Conservation (phyloP, 2,888 invertebrate genomes). For the Cerastis leucographa region DNA sequence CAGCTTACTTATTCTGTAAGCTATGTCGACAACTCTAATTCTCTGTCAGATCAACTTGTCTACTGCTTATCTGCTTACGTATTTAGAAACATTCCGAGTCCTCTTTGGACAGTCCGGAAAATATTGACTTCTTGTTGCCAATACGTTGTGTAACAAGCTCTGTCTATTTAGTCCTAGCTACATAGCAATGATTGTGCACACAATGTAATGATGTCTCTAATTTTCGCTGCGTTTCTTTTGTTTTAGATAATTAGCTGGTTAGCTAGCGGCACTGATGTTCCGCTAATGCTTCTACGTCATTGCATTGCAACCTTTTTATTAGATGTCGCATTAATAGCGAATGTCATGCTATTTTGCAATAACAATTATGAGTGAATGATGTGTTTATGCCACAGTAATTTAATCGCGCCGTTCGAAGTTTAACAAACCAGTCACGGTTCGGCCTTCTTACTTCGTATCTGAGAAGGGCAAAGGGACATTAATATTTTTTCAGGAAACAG, state of each 20-base stretch:
- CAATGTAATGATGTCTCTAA: constrained; percentile 19
- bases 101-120: not conserved
- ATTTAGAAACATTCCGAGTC: not conserved
- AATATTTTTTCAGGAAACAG: constrained; percentile 7
- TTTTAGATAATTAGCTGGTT: constrained; percentile 2
- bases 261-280: constrained; percentile 26
- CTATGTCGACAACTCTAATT: no score
- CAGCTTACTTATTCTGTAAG: no score
- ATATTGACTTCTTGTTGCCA: no score
- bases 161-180: not conserved
- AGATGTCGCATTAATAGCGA: constrained; percentile 38
- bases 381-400: constrained; percentile 40
- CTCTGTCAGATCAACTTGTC: no score
- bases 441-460: constrained; percentile 22
- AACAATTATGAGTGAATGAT: constrained; percentile 52
- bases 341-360: constrained; percentile 53
- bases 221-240: constrained; percentile 37
- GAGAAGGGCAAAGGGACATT: constrained; percentile 16
- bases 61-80: not conserved
- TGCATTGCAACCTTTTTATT: constrained; percentile 48
- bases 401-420: constrained; percentile 26
- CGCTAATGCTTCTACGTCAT: constrained; percentile 47
- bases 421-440: constrained; percentile 36
- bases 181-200: not conserved
- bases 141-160: not conserved